phyloP scores from a whole-genome alignment of 2,888 invertebrate species.

The Eupithecia pulchellata region DNA sequence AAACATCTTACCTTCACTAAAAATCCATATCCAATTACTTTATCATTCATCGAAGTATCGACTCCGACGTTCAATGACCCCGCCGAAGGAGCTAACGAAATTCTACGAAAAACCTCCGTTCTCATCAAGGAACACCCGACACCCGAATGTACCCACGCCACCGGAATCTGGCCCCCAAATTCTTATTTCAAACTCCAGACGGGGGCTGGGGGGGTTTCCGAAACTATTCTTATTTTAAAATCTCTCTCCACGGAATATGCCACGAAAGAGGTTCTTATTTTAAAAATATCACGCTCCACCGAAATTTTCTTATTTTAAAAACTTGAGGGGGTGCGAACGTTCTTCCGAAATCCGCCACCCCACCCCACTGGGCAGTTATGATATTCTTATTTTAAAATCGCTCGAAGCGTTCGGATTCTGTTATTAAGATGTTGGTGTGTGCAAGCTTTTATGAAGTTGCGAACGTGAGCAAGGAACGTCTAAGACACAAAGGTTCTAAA shows the following conservation, averaged over 20 bases:
- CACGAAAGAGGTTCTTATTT: constrained; percentile 84
- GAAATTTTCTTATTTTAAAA: constrained; percentile 85
- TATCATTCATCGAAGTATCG: constrained; percentile 79
- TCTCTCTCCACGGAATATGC: constrained; percentile 85
- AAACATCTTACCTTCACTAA: constrained; percentile 28
- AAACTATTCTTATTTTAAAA: constrained; percentile 86
- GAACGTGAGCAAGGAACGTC: constrained; percentile 58
- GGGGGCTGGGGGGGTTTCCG: constrained; percentile 73
- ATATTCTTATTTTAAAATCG: constrained; percentile 84
- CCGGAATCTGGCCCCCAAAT: constrained; percentile 82
- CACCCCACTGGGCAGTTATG: constrained; percentile 79
- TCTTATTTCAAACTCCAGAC: constrained; percentile 85
- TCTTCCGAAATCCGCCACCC: constrained; percentile 80
- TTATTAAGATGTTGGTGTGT: constrained; percentile 82
- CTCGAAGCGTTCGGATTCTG: constrained; percentile 82
- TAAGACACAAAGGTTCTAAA: constrained; percentile 62
- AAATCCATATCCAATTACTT: constrained; percentile 71
- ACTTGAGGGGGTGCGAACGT: constrained; percentile 78
- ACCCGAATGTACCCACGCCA: constrained; percentile 70
- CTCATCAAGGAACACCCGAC: constrained; percentile 81
- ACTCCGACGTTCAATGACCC: constrained; percentile 77
- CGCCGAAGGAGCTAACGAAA: constrained; percentile 76
- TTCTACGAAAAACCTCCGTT: constrained; percentile 82
- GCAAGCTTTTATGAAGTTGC: constrained; percentile 71
- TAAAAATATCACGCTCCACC: constrained; percentile 85